Evolutionary conservation across 2,113 vertebrate species (phyloP).

Genomic region (Casuarius casuarius): DNA sequence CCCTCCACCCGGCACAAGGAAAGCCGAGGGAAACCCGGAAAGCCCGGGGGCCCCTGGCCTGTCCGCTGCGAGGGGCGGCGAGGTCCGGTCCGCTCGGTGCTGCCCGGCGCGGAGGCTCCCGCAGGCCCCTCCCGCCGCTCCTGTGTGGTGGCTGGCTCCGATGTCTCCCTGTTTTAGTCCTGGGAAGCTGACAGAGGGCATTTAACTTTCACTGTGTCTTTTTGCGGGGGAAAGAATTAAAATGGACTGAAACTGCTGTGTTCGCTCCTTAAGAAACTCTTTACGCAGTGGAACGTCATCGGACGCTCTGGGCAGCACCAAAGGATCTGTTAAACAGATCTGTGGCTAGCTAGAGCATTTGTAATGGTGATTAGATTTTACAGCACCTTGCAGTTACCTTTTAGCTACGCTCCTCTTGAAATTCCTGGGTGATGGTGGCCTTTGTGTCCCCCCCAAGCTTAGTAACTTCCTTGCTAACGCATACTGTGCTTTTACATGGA

Average conservation of each 20-base stretch:
- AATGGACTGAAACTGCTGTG: neutral
- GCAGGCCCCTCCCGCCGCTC: neutral
- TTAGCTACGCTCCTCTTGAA: neutral
- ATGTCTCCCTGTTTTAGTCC: neutral
- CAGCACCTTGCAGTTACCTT: neutral
- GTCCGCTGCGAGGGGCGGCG: no score
- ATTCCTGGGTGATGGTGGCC: neutral
- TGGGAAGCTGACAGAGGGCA: neutral
- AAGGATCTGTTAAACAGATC: neutral
- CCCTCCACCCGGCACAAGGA: neutral
- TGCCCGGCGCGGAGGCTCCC: neutral
- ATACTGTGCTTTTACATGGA: neutral
- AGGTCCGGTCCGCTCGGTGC: neutral
- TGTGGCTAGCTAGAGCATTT: neutral
- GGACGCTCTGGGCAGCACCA: neutral
- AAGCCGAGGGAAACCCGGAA: conserved; percentile 21
- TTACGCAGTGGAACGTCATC: neutral
- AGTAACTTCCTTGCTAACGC: neutral
- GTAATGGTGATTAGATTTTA: neutral
- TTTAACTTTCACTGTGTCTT: neutral
- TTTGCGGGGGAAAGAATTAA: no score
- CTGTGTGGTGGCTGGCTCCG: conserved; percentile 22
- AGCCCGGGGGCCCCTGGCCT: neutral
- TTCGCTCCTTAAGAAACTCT: neutral
- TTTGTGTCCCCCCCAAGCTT: neutral